Conservation (phyloP, 35 echinoderm and acorn worm species). For the Acanthaster planci region DNA sequence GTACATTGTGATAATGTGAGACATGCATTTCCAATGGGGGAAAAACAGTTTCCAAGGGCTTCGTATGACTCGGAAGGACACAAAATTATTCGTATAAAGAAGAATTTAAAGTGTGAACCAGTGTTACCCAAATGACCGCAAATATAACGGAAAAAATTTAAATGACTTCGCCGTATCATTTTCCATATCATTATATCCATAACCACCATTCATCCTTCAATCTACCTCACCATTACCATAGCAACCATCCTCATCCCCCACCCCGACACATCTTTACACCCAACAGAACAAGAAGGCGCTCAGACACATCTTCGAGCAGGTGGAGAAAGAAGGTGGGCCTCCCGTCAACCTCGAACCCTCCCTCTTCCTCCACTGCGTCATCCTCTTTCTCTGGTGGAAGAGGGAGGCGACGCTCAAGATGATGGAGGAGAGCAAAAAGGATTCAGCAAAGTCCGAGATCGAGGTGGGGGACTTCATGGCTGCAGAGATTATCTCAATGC, state of each 20-base stretch:
- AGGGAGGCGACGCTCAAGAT: background rate
- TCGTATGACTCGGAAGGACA: no score
- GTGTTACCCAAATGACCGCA: no score
- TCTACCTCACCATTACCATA: conserved; percentile 6
- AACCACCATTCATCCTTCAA: background rate
- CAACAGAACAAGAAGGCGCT: conserved; percentile 12
- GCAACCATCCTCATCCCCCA: conserved; percentile 21
- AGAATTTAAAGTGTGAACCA: no score
- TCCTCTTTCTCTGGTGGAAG: conserved; percentile 28
- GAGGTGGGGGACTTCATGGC: background rate
- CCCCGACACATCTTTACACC: background rate
- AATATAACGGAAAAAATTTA: no score
- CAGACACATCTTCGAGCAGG: background rate
- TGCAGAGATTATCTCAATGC: no score
- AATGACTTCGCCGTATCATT: background rate
- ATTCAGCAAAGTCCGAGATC: background rate
- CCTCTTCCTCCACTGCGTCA: background rate
- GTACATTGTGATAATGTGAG: no score
- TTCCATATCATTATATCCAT: background rate
- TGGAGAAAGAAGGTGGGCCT: conserved; percentile 4
- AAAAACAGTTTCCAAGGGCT: no score
- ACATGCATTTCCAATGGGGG: no score
- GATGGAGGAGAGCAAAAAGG: background rate
- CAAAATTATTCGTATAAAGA: no score
- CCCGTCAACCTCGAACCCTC: conserved; percentile 1